Conservation (phyloP, 1,140 invertebrate species). For the Nautilus pompilius region DNA sequence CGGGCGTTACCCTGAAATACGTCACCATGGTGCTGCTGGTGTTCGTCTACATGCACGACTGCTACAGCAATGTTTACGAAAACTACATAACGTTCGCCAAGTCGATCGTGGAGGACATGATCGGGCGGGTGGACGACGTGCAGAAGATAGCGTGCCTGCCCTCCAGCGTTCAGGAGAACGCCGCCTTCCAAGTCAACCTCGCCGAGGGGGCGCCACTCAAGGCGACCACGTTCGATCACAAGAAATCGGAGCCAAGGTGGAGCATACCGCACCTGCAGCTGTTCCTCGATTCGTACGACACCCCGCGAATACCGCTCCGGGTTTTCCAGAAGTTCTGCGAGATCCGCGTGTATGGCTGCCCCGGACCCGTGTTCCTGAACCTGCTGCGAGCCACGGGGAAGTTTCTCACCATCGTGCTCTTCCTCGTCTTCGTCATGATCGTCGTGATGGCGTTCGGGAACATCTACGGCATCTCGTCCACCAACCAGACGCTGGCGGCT, state of each 20-base stretch:
- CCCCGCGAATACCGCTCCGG: constrained; percentile 46
- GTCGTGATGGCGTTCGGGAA: constrained; percentile 53
- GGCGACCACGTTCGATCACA: constrained; percentile 31
- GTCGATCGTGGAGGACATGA: constrained; percentile 47
- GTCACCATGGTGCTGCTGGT: constrained; percentile 48
- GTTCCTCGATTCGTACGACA: constrained; percentile 50
- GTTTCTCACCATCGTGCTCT: constrained; percentile 49
- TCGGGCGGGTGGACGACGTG: constrained; percentile 46
- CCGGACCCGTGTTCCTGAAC: constrained; percentile 49
- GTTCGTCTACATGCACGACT: constrained; percentile 52
- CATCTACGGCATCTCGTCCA: constrained; percentile 46
- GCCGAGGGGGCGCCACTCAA: constrained; percentile 33
- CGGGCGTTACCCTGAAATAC: constrained; percentile 48
- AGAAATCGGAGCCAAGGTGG: constrained; percentile 45
- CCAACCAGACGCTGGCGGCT: constrained; percentile 51
- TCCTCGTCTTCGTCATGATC: constrained; percentile 51
- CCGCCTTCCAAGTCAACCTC: constrained; percentile 33
- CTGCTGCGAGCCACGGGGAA: constrained; percentile 47
- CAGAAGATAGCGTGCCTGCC: constrained; percentile 48
- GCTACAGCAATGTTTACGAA: constrained; percentile 51
- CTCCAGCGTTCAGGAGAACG: constrained; percentile 46
- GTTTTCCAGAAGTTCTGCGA: constrained; percentile 49
- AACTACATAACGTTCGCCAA: constrained; percentile 51
- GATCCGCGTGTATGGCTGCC: constrained; percentile 45
- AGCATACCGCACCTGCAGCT: constrained; percentile 45